Evolutionary conservation across 2,797 vertebrate species (phyloP), one percentile per base, ranked within the genome.

Genomic region (Sebastes steindachneri): DNA sequence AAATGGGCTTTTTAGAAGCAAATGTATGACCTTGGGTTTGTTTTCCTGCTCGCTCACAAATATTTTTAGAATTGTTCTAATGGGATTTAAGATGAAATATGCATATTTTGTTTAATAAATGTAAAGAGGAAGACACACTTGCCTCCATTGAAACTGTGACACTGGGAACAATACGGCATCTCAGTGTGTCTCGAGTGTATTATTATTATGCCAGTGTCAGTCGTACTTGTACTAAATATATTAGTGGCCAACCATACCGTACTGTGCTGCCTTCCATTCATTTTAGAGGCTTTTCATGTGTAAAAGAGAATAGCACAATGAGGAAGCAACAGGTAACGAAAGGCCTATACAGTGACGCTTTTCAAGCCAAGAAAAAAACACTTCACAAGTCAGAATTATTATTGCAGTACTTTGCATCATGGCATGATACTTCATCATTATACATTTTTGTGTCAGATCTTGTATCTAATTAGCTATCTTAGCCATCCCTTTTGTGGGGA

Each of bases 381-480:
- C 72, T 75, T 68, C 54, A 82, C 26, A 62, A 41, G 14, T 60
- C 68, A 25, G 8, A 64, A 25, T 68, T 79, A 66, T 53, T 72
- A 79, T 84, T 82, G 58, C 87, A 77, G 37, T n/a, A 11, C 63
- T 87, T 90, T 86, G 74, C 84, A 80, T 88, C 86, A 88, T 86
- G 45, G 48, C 45, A 8, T 55, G 19, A 78, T 33, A 25, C 80
- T 28, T 53, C 2, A 25, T 68, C 58, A 15, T 77, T 29, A 23
- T n/a, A 64, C 8, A 5, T 21, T 58, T 19, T 75, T 66, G 67
- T 66, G 26, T 66, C 55, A 71, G 77, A 64, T 80, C 51, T 73
- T 4, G 14, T 31, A 29, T 73, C 73, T 89, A 89, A 92, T 92
- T 89, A 87, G 69, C 66, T 26, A 1, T 53, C 12, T 68, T n/a